Base-by-base conservation (phyloP, 2,888 invertebrate genomes). In the Cordylochernes scorpioides region DNA sequence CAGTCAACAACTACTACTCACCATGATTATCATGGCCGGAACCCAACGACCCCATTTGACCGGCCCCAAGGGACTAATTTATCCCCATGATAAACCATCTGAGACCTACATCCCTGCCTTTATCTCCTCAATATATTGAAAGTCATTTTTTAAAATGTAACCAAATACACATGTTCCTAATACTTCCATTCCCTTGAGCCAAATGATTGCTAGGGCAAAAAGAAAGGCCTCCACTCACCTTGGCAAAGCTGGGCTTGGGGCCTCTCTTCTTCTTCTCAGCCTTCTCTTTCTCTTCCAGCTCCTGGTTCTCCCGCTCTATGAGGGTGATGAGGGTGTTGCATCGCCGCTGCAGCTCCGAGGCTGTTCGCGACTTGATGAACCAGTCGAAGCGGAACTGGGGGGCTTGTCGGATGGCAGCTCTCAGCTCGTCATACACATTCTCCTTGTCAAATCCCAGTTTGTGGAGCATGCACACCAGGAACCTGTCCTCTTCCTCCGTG, bases 391-490 rank as follows among this genome's bases (percentile, higher is more conserved):
- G 47, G 47, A 63, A 63, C 44, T 63, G 62, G n/a, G 62, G 56
- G 2, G 55, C 59, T 46, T 56, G 68, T 55, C 75, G 64, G 27
- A 97, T 80, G 2, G 82, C 71, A 0, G 84, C 77, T 13, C 94
- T 61, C 5, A 99, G 59, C 53, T 99, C 94, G 52, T 97, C 97
- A 48, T 97, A 99, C 2, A 97, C 94, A 50, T 94, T 94, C 53
- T 99, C 97, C 48, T 88, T 78, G 54, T 99, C 97, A 48, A 97
- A 94, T 17, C 97, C 97, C 17, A 99, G 61, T 52, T 91, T 91
- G 53, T 97, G 94, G 30, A 97, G 56, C 86, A 94, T 94, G 53
- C 94, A 97, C 8, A 99, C 84, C 29, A 97, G 59, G 55, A 91
- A 97, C 39, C 88, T 62, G 50, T 91, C 86, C 50, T 88, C 88